These are phyloP conservation scores for Tigriopus californicus DNA, from an alignment of 2,888 invertebrate species.

Conservation along the genomic window DNA sequence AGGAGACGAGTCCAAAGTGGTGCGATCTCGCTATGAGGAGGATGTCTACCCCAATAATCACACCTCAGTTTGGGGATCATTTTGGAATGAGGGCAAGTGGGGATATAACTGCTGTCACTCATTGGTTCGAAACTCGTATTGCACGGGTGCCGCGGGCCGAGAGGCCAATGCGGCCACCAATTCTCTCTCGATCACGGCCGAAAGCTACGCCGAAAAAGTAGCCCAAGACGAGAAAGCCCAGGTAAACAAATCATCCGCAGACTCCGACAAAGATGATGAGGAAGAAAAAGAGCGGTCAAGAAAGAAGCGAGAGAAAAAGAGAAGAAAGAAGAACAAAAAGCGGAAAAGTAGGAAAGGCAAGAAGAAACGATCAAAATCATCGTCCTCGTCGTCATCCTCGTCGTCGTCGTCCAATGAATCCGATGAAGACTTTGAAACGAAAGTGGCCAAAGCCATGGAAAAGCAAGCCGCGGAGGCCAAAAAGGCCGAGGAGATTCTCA, in stretches of 20 bases:
- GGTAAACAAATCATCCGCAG: background rate
- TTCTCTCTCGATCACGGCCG: slow-evolving; percentile 14
- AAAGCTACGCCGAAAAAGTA: slow-evolving; percentile 17
- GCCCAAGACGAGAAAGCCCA: slow-evolving; percentile 5
- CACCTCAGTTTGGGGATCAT: slow-evolving; percentile 86
- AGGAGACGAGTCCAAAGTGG: slow-evolving; percentile 69
- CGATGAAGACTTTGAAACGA: slow-evolving; percentile 7
- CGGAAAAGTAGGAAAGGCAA: slow-evolving; percentile 31
- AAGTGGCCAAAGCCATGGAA: slow-evolving; percentile 1
- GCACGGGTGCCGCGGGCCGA: slow-evolving; percentile 53
- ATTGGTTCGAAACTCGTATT: slow-evolving; percentile 65
- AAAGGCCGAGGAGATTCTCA: background rate
- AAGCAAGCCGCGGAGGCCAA: background rate
- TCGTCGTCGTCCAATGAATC: background rate
- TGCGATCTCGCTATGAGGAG: slow-evolving; percentile 79
- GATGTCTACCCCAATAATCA: slow-evolving; percentile 83
- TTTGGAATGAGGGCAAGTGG: slow-evolving; percentile 81
- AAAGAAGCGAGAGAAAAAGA: slow-evolving; percentile 19
- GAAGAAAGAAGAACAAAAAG: slow-evolving; percentile 18
- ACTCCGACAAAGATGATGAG: slow-evolving; percentile 10
- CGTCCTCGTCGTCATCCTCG: background rate
- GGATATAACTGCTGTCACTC: slow-evolving; percentile 92
- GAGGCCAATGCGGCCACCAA: slow-evolving; percentile 21
- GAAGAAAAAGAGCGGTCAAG: slow-evolving; percentile 18
- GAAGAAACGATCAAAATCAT: slow-evolving; percentile 29